Conservation (phyloP, 2,888 invertebrate species). For the Drosophila meridionalis region DNA sequence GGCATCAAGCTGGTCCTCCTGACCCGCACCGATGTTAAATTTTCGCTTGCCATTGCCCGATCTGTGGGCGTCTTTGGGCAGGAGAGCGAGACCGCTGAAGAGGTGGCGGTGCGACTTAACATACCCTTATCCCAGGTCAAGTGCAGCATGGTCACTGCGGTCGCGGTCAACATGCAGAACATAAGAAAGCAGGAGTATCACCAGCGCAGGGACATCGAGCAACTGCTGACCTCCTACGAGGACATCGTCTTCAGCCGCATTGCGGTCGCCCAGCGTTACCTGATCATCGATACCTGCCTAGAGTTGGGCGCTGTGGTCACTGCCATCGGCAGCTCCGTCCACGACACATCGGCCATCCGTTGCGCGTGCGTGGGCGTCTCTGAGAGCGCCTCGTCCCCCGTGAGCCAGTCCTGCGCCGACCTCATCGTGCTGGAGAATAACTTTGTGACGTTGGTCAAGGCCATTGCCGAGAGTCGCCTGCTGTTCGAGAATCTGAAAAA, state of each 20-base stretch:
- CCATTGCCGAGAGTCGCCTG: slow-evolving; percentile 56
- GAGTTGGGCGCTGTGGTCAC: slow-evolving; percentile 61
- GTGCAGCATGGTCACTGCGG: slow-evolving; percentile 17
- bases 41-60: slow-evolving; percentile 46
- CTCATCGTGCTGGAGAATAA: slow-evolving; percentile 45
- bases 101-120: slow-evolving; percentile 22
- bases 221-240: slow-evolving; percentile 35
- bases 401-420: slow-evolving; percentile 48
- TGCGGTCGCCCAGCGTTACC: slow-evolving; percentile 36
- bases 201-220: slow-evolving; percentile 42
- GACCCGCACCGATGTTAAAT: neutral
- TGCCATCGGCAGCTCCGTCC: slow-evolving; percentile 45
- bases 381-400: slow-evolving; percentile 29
- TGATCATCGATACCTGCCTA: slow-evolving; percentile 58
- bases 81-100: slow-evolving; percentile 7
- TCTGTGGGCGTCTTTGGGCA: slow-evolving; percentile 47
- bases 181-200: slow-evolving; percentile 32
- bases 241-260: slow-evolving; percentile 54
- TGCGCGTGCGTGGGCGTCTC: slow-evolving; percentile 51
- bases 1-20: slow-evolving; percentile 63
- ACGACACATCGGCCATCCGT: slow-evolving; percentile 43
- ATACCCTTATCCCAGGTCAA: slow-evolving; percentile 4
- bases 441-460: slow-evolving; percentile 39
- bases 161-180: slow-evolving; percentile 50
- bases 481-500: slow-evolving; percentile 63